Evolutionary conservation across 1,140 invertebrate species (phyloP), one percentile per base, ranked within the genome.

Genomic region (Amyelois transitella): DNA sequence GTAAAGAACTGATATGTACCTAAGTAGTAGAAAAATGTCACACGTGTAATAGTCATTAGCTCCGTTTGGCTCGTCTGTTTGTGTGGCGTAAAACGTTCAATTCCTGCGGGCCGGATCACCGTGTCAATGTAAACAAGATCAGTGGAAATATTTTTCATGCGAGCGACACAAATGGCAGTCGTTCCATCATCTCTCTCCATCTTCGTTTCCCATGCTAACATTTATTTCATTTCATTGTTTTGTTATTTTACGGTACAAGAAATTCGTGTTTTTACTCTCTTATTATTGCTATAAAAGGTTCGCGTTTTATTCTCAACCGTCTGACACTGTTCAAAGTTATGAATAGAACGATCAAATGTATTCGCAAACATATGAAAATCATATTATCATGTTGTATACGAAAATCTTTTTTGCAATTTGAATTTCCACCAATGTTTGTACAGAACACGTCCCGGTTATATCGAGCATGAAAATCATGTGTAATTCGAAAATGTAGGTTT

Each of bases 41-140:
- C 32, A 14, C 32, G 8, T 6, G 7, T 28, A 28, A 28, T 38
- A 38, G 17, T 12, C n/a, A 38, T 14, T 38, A 38, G 6, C n/a
- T n/a, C 1, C 32, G n/a, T 38, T 38, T 32, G 19, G 10, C 12
- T 12, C 45, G 21, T 48, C 45, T 48, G 45, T 19, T 48, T 19
- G 17, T 21, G 20, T 48, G 45, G 45, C 20, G 17, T 48, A 48
- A 48, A 48, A 21, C 45, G 19, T 12, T 22, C 18, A 19, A 48
- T 48, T 48, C 14, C 18, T 21, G 19, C 8, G 45, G 24, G 14
- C 51, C 59, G 66, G 71, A 80, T 80, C 75, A 76, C 59, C 60
- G 57, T 71, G 66, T 75, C 76, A 77, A 73, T 69, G 75, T 79
- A 81, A 81, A 81, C 78, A 79, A 75, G 69, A 76, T 77, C 71